Conservation (phyloP, 2,888 invertebrate genomes). For the Poecilobothrus nobilitatus region DNA sequence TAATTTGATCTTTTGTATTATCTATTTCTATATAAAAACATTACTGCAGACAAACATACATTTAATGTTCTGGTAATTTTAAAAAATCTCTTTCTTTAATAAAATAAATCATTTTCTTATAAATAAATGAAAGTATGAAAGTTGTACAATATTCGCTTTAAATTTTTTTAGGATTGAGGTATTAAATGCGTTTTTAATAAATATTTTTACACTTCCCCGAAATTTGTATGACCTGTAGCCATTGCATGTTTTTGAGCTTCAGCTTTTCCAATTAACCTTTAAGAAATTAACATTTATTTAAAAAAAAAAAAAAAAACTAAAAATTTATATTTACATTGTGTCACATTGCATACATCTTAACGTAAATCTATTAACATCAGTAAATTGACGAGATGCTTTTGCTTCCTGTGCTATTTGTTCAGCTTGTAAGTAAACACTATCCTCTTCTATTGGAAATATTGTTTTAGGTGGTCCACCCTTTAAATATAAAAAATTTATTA, state of each 20-base stretch:
- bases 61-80: neutral
- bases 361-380: conserved; percentile 79
- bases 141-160: neutral
- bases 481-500: too few species aligned
- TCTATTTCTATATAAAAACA: neutral
- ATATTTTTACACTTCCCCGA: conserved; percentile 60
- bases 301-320: neutral
- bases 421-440: conserved; percentile 66
- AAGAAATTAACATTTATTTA: neutral
- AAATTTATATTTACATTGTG: conserved; percentile 38
- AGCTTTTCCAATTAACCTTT: conserved; percentile 60
- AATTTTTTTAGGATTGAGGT: neutral
- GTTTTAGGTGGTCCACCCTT: conserved; percentile 68
- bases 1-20: neutral
- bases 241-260: conserved; percentile 81
- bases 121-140: neutral
- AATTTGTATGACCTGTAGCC: conserved; percentile 70
- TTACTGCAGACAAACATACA: neutral
- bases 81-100: neutral
- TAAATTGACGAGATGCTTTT: conserved; percentile 80
- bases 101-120: neutral
- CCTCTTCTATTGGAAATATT: conserved; percentile 68
- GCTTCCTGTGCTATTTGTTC: conserved; percentile 80
- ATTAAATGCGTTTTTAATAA: neutral
- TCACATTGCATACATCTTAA: conserved; percentile 78